These are phyloP conservation scores for Meghimatium bilineatum DNA, from an alignment of 2,888 invertebrate genomes.

Conservation along the genomic window DNA sequence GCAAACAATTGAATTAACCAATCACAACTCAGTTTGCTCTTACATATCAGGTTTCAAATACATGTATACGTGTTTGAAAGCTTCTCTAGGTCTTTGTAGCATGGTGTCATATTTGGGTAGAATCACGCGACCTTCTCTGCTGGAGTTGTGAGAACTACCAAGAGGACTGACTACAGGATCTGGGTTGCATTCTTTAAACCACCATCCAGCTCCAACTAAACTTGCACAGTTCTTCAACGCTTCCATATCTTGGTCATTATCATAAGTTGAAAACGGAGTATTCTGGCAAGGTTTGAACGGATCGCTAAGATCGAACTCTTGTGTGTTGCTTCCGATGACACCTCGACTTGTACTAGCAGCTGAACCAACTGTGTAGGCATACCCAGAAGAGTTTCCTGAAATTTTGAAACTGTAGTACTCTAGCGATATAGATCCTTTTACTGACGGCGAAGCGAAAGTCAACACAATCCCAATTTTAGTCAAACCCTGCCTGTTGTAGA, in stretches of 20 bases:
- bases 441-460: not conserved
- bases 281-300: not conserved
- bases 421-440: not conserved
- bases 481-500: not conserved
- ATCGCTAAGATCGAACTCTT: not conserved
- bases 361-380: constrained; percentile 9
- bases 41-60: not conserved
- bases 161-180: not conserved
- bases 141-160: not conserved
- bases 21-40: not conserved
- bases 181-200: constrained; percentile 17
- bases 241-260: constrained; percentile 19
- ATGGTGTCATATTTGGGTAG: not conserved
- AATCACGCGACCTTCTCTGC: not conserved
- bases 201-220: not conserved
- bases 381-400: not conserved
- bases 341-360: not conserved
- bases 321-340: not conserved
- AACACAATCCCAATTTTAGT: not conserved
- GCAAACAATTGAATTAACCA: too few relatives aligned
- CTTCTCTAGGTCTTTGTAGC: not conserved
- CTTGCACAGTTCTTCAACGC: not conserved
- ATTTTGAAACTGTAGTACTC: constrained; percentile 1
- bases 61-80: constrained; percentile 17
- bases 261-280: constrained; percentile 6